These are phyloP conservation scores for Buathra laborator DNA, from an alignment of 2,888 invertebrate genomes.

Conservation along the genomic window DNA sequence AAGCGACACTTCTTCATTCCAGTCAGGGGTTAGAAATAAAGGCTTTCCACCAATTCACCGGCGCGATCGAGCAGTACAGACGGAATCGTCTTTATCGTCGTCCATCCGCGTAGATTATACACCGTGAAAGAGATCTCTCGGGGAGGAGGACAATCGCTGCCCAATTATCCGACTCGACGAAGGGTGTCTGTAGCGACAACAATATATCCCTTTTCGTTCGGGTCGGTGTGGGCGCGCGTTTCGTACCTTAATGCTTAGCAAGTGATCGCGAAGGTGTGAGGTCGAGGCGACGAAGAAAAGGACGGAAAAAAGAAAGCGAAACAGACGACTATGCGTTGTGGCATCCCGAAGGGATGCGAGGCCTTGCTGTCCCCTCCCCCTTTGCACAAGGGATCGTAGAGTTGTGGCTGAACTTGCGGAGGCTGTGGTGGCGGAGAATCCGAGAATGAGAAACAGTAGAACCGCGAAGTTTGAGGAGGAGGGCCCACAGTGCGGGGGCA, in stretches of 20 bases:
- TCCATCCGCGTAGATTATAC: conserved; percentile 12
- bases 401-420: background rate
- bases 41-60: background rate
- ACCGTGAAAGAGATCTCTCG: conserved; percentile 42
- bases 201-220: conserved; percentile 74
- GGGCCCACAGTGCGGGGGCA: conserved; percentile 63
- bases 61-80: background rate
- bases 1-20: background rate
- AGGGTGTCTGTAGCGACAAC: conserved; percentile 80
- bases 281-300: conserved; percentile 73
- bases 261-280: conserved; percentile 70
- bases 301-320: conserved; percentile 11
- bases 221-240: conserved; percentile 50
- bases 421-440: conserved; percentile 19
- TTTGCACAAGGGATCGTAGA: conserved; percentile 31
- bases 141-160: conserved; percentile 78
- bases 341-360: conserved; percentile 16
- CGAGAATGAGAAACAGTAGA: conserved; percentile 55
- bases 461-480: conserved; percentile 17
- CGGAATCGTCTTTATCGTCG: background rate
- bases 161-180: conserved; percentile 79
- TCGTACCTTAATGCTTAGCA: conserved; percentile 54
- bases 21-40: conserved; percentile 1
- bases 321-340: background rate
- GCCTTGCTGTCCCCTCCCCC: conserved; percentile 28